A percentile compares a stretch with the other conserved stretches of the same genome.
Evolutionary conservation across 2,797 vertebrate genomes (phyloP).

Genomic region (Cirrhinus molitorella): DNA sequence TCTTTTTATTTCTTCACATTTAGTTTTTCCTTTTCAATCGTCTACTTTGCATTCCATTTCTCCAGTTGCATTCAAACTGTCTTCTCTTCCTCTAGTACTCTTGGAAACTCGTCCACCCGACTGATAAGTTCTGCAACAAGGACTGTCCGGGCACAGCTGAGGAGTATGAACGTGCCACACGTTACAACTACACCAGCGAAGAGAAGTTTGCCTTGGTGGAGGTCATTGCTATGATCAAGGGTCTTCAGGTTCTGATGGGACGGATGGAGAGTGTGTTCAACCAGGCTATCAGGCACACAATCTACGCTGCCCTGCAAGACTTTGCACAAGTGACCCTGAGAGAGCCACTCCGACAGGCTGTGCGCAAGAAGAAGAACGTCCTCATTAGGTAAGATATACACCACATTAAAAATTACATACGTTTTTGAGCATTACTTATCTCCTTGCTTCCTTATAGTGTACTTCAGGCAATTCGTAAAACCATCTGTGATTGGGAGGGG

Average conservation of each 20-base stretch:
- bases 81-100: constrained; percentile 84
- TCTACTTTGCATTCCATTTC: neutral
- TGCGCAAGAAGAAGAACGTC: constrained; percentile 98
- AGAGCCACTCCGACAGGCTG: constrained; percentile 95
- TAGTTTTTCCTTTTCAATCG: no score
- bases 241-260: constrained; percentile 98
- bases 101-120: constrained; percentile 99
- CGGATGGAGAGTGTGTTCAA: constrained; percentile 99
- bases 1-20: no score
- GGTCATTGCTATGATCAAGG: constrained; percentile 99
- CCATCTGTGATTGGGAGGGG: constrained; percentile 98
- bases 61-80: constrained; percentile 17
- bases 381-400: constrained; percentile 85
- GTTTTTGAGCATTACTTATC: neutral
- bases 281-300: constrained; percentile 98
- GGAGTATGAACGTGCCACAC: constrained; percentile 95
- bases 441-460: constrained; percentile 77
- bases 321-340: constrained; percentile 95
- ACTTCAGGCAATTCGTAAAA: constrained; percentile 98
- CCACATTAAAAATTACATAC: no score
- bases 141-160: constrained; percentile 97
- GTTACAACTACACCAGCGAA: constrained; percentile 99
- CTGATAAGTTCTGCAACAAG: constrained; percentile 99
- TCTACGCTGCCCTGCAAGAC: constrained; percentile 97
- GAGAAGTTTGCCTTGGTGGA: constrained; percentile 99